These are phyloP conservation scores for Rotaria socialis DNA, from an alignment of 2,888 invertebrate species.

Conservation along the genomic window DNA sequence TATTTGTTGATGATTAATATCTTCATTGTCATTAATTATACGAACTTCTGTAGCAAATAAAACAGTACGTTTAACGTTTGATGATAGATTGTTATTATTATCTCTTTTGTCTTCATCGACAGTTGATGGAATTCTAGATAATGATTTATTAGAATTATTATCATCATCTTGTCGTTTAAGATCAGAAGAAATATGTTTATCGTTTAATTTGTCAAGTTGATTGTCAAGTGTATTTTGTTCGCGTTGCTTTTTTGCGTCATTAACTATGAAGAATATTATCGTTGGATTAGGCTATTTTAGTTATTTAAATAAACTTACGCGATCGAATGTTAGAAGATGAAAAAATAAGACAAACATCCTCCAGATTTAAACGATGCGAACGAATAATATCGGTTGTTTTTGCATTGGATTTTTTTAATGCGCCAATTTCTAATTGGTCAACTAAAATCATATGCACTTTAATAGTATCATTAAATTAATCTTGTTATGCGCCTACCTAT, in stretches of 20 bases:
- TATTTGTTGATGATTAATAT: no score
- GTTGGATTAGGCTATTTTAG: no score
- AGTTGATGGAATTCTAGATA: not conserved
- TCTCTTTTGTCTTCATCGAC: not conserved
- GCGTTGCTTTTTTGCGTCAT: not conserved
- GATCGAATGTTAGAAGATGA: not conserved
- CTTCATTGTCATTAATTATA: no score
- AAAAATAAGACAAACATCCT: not conserved
- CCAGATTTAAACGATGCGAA: not conserved
- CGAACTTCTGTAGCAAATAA: not conserved
- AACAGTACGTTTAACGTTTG: not conserved
- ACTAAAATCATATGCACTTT: not conserved
- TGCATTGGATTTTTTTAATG: not conserved
- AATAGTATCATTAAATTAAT: not conserved
- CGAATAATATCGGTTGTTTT: not conserved
- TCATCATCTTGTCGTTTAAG: not conserved
- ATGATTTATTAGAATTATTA: no score
- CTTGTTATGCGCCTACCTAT: not conserved
- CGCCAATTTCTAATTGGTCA: not conserved
- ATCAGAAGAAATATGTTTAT: not conserved
- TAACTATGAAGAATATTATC: not conserved
- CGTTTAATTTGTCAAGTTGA: not conserved
- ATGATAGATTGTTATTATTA: not conserved
- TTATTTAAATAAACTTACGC: not conserved
- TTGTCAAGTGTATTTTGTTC: not conserved